Evolutionary conservation across 2,113 vertebrate genomes (phyloP).

Genomic region (Grallaria varia): DNA sequence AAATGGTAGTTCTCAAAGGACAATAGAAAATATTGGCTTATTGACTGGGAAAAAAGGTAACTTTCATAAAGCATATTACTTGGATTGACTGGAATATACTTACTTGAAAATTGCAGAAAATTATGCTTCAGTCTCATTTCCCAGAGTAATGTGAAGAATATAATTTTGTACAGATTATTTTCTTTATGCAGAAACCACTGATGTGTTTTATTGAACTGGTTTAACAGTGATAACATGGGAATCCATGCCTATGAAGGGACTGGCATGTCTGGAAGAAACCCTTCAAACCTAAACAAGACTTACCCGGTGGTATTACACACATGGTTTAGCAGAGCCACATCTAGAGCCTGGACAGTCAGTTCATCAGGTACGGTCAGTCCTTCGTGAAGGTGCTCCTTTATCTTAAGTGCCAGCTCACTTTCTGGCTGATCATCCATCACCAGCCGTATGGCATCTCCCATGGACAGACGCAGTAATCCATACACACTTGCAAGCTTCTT

Average conservation of each 20-base stretch:
- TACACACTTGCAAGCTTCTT: conserved; percentile 78
- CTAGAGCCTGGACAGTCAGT: conserved; percentile 85
- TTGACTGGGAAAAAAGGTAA: background rate
- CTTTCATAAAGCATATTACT: background rate
- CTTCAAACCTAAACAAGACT: background rate
- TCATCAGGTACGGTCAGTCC: conserved; percentile 85
- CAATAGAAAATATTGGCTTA: background rate
- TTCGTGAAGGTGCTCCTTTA: conserved; percentile 79
- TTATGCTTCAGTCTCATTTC: background rate
- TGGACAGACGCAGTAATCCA: conserved; percentile 81
- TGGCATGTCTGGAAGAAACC: background rate
- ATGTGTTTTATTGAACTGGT: background rate
- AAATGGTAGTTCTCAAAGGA: background rate
- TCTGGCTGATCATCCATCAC: conserved; percentile 75
- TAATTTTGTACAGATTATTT: background rate
- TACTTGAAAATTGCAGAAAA: background rate
- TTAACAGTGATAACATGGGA: background rate
- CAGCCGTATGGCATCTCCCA: conserved; percentile 78
- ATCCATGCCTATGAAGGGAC: background rate
- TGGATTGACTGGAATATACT: background rate
- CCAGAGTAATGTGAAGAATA: background rate
- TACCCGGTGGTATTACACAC: conserved; percentile 77
- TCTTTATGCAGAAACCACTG: background rate
- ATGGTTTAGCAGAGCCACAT: conserved; percentile 80
- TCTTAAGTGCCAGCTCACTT: conserved; percentile 74